A percentile compares a stretch with the other conserved stretches of the same genome.
Evolutionary conservation across 2,113 vertebrate genomes (phyloP).

Genomic region (Leuciscus idus): DNA sequence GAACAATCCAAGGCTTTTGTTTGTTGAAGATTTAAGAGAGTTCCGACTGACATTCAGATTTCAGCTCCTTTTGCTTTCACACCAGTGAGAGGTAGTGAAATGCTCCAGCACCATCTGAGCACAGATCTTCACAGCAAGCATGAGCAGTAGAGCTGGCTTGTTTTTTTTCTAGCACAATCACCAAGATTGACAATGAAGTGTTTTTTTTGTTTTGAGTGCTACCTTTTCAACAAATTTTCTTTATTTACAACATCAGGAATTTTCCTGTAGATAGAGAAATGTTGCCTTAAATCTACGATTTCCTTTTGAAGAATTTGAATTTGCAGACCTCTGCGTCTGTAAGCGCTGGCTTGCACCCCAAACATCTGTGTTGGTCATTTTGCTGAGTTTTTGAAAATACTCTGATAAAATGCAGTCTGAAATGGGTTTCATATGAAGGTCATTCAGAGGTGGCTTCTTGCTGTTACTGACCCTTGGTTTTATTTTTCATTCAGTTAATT

Average conservation of each 20-base stretch:
- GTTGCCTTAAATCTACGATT: conserved; percentile 52
- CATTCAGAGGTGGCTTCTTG: conserved; percentile 3
- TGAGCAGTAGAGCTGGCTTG: neutral
- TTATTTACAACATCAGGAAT: conserved; percentile 24
- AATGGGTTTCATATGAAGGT: conserved; percentile 13
- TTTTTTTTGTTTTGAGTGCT: conserved; percentile 11
- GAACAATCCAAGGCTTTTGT: conserved; percentile 17
- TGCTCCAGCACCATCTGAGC: neutral
- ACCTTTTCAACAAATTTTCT: neutral
- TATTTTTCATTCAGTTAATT: conserved; percentile 38
- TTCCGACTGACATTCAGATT: neutral
- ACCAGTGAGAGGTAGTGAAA: neutral
- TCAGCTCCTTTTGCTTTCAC: neutral
- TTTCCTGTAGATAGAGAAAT: conserved; percentile 32
- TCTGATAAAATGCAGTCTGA: conserved; percentile 27
- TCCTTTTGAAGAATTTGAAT: conserved; percentile 35
- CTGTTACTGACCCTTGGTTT: conserved; percentile 33
- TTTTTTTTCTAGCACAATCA: conserved; percentile 35
- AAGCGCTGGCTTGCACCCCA: neutral
- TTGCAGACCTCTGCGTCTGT: conserved; percentile 16
- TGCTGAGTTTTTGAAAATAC: conserved; percentile 9
- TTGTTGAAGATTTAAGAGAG: conserved; percentile 16
- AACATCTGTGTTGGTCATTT: neutral
- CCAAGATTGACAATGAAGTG: conserved; percentile 29
- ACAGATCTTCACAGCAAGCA: neutral